A percentile compares a stretch with the other conserved stretches of the same genome.
Conservation (phyloP, 2,113 vertebrate species). For the Girardinichthys multiradiatus region DNA sequence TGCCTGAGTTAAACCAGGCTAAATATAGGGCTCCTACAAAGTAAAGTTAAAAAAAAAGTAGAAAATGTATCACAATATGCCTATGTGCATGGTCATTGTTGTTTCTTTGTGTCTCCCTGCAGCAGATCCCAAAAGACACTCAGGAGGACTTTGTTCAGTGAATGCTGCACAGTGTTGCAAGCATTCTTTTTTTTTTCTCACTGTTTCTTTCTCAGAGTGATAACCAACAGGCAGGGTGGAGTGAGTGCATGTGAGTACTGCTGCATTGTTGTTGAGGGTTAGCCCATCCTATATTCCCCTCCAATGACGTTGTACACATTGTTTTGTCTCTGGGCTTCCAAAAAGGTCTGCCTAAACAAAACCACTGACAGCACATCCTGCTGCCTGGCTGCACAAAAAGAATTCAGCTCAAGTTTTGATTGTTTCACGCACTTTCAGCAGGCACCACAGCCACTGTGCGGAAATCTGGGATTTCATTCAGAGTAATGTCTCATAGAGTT, state of each 20-base stretch:
- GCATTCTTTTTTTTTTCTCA: background rate
- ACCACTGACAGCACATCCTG: slow-evolving; percentile 75
- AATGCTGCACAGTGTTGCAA: background rate
- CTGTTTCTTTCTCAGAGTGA: slow-evolving; percentile 3
- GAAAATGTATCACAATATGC: slow-evolving; percentile 87
- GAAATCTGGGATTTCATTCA: background rate
- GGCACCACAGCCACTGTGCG: background rate
- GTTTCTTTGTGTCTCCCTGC: slow-evolving; percentile 46
- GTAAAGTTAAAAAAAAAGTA: slow-evolving; percentile 83
- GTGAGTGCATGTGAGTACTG: slow-evolving; percentile 8
- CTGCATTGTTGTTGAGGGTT: slow-evolving; percentile 35
- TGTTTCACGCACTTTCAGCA: slow-evolving; percentile 29
- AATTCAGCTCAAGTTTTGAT: slow-evolving; percentile 33
- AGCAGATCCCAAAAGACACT: background rate
- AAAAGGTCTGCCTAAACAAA: slow-evolving; percentile 70
- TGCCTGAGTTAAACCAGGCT: slow-evolving; percentile 85
- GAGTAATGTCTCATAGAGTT: background rate
- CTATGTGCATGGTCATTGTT: slow-evolving; percentile 39
- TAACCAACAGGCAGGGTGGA: background rate
- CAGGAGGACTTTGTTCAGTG: background rate
- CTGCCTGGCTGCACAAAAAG: slow-evolving; percentile 48
- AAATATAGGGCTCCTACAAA: slow-evolving; percentile 88
- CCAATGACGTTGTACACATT: slow-evolving; percentile 66
- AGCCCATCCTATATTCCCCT: slow-evolving; percentile 52
- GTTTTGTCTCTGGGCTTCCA: slow-evolving; percentile 75